Evolutionary conservation across 2,888 invertebrate species (phyloP), one percentile per base, ranked within the genome.

Genomic region (Drosophila hamatofila): DNA sequence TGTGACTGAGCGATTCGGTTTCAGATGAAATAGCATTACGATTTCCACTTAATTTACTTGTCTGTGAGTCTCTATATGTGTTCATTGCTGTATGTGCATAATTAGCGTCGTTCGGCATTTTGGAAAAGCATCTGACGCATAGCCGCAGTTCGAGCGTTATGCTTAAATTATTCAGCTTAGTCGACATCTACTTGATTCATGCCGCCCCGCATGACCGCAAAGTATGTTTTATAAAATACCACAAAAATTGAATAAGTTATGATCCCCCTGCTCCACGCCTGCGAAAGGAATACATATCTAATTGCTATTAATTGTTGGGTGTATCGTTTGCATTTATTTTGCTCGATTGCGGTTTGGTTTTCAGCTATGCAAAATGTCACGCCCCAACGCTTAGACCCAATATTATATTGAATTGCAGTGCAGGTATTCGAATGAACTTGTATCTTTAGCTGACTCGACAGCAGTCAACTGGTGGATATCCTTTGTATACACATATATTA

Each of bases 291-390:
- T 64, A 68, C 62, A 56, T 75, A 72, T 65, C 56, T 89, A 89
- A 83, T 89, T 83, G 81, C 42, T 49, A 70, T 63, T 83, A 83
- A 83, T 83, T 83, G 82, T 63, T 49, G 67, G 67, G 52, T 63
- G 61, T 69, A 70, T 74, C 58, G 66, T 12, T 73, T 64, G 71
- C 80, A 66, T 57, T 75, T 62, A 44, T 51, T 63, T 48, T 71
- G 52, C 71, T 66, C 66, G 71, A 58, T 71, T 75, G 77, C 76
- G 77, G 80, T 80, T 78, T 52, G 30, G 41, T 18, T 51, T 46
- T 46, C 3, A 57, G 16, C 44, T 30, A 58, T 46, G 27, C 30
- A 37, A 69, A 61, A 56, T 52, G 55, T 25, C 42, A 69, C 75
- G 64, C 71, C 44, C 44, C 54, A 41, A 54, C 35, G 46, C 51